Evolutionary conservation across 2,113 vertebrate genomes (phyloP).

Genomic region (Sisor rabdophorus): DNA sequence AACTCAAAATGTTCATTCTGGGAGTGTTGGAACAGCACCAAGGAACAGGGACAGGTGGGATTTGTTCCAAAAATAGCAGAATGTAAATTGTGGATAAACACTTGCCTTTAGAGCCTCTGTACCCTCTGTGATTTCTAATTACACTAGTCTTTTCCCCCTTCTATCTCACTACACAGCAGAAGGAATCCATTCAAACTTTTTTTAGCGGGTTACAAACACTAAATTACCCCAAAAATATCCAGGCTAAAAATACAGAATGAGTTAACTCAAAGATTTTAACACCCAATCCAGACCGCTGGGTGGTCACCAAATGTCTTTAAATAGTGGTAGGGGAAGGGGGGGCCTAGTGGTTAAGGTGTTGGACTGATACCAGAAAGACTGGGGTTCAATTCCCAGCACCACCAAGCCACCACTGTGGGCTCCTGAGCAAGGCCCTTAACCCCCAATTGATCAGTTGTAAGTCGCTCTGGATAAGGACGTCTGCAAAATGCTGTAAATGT

Average conservation of each 20-base stretch:
- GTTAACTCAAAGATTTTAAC: background rate
- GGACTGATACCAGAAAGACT: too few relatives aligned
- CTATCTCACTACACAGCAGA: background rate
- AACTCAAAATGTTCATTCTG: slow-evolving; percentile 20
- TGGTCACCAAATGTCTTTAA: background rate
- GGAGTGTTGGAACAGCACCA: background rate
- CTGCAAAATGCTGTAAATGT: too few relatives aligned
- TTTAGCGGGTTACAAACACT: background rate
- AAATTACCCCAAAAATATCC: too few relatives aligned
- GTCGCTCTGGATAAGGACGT: too few relatives aligned
- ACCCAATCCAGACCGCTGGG: background rate
- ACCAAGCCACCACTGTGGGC: too few relatives aligned
- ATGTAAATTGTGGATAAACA: background rate
- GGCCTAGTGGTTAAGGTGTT: too few relatives aligned
- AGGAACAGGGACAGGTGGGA: background rate
- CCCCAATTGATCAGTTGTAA: too few relatives aligned
- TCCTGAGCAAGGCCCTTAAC: too few relatives aligned
- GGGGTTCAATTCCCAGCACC: too few relatives aligned
- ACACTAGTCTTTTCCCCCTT: background rate
- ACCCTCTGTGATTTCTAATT: background rate
- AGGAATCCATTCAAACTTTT: background rate
- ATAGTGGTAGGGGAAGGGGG: too few relatives aligned
- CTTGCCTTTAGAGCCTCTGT: background rate
- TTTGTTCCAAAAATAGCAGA: background rate
- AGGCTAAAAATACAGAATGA: too few relatives aligned